A percentile compares a stretch with the other conserved stretches of the same genome.
phyloP scores from a whole-genome alignment of 2,113 vertebrate species.

The Tapirus terrestris region DNA sequence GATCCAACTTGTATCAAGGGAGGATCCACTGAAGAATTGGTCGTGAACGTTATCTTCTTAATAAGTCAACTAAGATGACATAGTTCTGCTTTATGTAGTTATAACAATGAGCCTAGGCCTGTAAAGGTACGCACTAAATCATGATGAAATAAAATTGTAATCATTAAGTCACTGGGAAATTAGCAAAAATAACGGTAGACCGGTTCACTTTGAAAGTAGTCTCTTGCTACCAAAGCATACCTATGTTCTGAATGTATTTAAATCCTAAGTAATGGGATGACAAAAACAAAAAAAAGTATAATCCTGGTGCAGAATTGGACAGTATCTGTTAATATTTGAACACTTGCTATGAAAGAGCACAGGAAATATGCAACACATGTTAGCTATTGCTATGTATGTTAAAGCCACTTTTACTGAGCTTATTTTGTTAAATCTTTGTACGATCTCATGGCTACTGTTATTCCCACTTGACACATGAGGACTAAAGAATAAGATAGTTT shows the following conservation, averaged over 20 bases:
- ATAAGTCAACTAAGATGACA: background rate
- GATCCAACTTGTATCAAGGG: background rate
- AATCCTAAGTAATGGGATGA: background rate
- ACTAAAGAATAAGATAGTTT: background rate
- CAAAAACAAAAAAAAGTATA: background rate
- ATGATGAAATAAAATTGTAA: background rate
- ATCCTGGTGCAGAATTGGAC: background rate
- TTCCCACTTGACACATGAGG: background rate
- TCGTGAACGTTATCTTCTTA: background rate
- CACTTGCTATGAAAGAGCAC: background rate
- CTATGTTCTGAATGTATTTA: background rate
- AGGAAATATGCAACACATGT: background rate
- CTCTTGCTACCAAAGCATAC: background rate
- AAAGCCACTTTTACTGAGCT: background rate
- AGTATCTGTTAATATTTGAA: background rate
- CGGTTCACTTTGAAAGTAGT: background rate
- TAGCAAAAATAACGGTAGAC: background rate
- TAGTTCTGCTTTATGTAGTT: background rate
- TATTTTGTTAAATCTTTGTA: background rate
- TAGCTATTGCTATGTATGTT: background rate
- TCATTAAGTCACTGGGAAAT: slow-evolving; percentile 3
- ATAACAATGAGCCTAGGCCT: background rate
- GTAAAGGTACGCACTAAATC: background rate
- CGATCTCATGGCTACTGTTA: background rate
- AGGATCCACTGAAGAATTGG: background rate